Evolutionary conservation across 1,140 invertebrate genomes (phyloP), one percentile per base, ranked within the genome.

Genomic region (Cylas formicarius): DNA sequence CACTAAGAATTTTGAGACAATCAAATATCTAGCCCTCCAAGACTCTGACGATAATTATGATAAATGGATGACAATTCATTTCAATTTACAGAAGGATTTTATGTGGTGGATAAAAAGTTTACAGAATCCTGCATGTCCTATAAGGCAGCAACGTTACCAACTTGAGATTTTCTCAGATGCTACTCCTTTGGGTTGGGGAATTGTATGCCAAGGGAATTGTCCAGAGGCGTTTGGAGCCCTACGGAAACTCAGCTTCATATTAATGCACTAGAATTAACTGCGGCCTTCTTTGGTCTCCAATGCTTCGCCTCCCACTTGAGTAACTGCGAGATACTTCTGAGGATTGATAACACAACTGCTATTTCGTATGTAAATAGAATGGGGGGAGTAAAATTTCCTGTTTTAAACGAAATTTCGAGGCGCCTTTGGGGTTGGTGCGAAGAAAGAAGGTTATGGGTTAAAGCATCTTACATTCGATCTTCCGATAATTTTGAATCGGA

Each of bases 401-500:
- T 9, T 18, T 21, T 42, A 8, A 35, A 42, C 23, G 8, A 19
- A 6, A 22, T 42, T 20, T 19, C 40, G 10, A 9, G 28, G 20
- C n/a, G 13, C 19, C 31, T 42, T 6, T 42, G 40, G 40, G 7
- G 33, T 11, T 42, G 27, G 27, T 42, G 40, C 23, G 40, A 42
- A 35, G 13, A 18, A 7, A 10, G 20, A 9, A 33, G 33, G 8
- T 19, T 42, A 14, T 42, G 9, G 11, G 33, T 62, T 23, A 53
- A 50, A 36, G 47, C 43, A 34, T 53, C 28, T 31, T 61, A 48
- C 27, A 59, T 44, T 31, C 54, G 7, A 34, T 56, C 28, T 49
- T 19, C 21, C 22, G 38, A 52, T n/a, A 56, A 61, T 28, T 27
- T n/a, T 6, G 35, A 39, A 24, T 52, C 59, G 10, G 63, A 57